These are phyloP conservation scores for Metalampra italica DNA, from an alignment of 2,888 invertebrate genomes.

Conservation along the genomic window DNA sequence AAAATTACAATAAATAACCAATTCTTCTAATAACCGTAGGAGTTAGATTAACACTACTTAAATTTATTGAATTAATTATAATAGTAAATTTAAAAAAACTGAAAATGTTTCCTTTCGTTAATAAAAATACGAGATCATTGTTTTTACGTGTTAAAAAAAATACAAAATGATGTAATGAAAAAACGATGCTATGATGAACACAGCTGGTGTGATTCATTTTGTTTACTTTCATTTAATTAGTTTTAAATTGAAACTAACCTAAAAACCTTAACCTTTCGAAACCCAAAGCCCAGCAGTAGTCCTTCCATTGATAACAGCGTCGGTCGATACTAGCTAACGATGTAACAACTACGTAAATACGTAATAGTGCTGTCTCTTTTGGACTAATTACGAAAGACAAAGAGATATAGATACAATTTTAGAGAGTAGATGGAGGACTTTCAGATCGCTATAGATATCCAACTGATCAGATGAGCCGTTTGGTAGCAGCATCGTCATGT, in stretches of 20 bases:
- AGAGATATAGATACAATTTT: no score
- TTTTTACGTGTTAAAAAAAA: constrained; percentile 51
- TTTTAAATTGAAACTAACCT: background rate
- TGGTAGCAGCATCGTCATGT: no score
- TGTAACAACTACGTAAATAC: no score
- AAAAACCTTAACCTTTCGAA: no score
- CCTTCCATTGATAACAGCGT: no score
- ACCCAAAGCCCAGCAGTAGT: no score
- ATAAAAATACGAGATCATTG: constrained; percentile 54
- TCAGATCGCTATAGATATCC: no score
- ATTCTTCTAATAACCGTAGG: constrained; percentile 59
- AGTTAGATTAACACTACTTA: constrained; percentile 28
- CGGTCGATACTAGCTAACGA: no score
- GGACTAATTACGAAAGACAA: no score
- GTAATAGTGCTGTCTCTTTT: no score
- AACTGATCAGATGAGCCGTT: no score
- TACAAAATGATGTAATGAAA: constrained; percentile 17
- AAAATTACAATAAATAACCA: constrained; percentile 66
- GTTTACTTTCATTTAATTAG: background rate
- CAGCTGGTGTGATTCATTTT: constrained; percentile 12
- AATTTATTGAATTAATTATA: constrained; percentile 8
- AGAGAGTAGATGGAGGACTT: no score
- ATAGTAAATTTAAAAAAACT: constrained; percentile 6
- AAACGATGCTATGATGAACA: constrained; percentile 10
- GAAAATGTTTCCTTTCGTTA: constrained; percentile 12